phyloP scores from a whole-genome alignment of 2,888 invertebrate genomes.

The Rhamphomyia laevipes region DNA sequence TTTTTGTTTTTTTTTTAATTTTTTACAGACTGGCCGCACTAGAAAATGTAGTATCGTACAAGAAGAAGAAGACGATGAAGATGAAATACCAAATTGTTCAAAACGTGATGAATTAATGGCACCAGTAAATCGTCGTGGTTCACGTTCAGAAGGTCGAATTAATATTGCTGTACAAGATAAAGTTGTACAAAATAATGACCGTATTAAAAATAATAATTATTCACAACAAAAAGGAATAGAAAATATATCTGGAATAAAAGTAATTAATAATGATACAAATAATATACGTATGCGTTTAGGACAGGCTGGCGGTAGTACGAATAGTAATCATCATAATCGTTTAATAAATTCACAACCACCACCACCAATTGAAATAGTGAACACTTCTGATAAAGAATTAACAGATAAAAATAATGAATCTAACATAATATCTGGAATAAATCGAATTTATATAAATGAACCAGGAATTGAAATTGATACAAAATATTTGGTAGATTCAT shows the following conservation, averaged over 20 bases:
- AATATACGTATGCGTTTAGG: slow-evolving; percentile 15
- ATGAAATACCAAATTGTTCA: slow-evolving; percentile 38
- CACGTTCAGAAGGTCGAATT: slow-evolving; percentile 68
- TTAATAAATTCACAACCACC: too few relatives aligned
- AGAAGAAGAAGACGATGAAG: slow-evolving; percentile 88
- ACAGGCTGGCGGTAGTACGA: background rate
- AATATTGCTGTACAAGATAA: slow-evolving; percentile 56
- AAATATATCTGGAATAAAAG: slow-evolving; percentile 15
- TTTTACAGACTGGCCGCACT: slow-evolving; percentile 43
- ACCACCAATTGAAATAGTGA: background rate
- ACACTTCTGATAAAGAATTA: too few relatives aligned
- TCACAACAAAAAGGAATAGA: slow-evolving; percentile 8
- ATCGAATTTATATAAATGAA: slow-evolving; percentile 2
- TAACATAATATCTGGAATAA: background rate
- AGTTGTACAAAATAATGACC: slow-evolving; percentile 41
- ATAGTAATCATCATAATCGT: background rate
- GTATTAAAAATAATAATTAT: slow-evolving; percentile 38
- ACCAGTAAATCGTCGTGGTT: slow-evolving; percentile 52
- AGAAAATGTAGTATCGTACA: slow-evolving; percentile 87
- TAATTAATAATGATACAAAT: slow-evolving; percentile 13
- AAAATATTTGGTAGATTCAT: slow-evolving; percentile 39
- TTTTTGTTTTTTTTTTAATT: too few relatives aligned
- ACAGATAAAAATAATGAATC: too few relatives aligned
- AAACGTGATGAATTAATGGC: slow-evolving; percentile 45
- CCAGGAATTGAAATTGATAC: slow-evolving; percentile 5